Evolutionary conservation across 2,888 invertebrate species (phyloP).

Genomic region (Hemicrepidius hirtus): DNA sequence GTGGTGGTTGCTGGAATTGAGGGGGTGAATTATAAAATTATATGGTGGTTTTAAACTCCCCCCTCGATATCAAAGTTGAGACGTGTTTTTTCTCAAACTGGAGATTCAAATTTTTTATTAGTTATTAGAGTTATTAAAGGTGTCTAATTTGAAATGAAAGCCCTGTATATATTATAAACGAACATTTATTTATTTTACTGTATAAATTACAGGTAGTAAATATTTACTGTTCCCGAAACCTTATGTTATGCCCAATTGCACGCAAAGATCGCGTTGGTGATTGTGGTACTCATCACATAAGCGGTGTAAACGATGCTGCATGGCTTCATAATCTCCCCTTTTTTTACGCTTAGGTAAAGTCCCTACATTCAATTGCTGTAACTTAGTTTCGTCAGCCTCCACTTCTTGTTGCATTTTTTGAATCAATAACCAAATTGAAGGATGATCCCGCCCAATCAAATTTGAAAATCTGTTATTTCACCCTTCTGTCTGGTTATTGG

Average conservation of each 20-base stretch:
- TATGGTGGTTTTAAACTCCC: too few relatives aligned
- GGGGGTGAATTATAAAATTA: too few relatives aligned
- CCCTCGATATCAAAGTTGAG: too few relatives aligned
- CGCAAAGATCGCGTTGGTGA: background rate
- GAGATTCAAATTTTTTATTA: too few relatives aligned
- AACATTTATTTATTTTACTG: too few relatives aligned
- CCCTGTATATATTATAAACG: too few relatives aligned
- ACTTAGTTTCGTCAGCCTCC: slow-evolving; percentile 7
- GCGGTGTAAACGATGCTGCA: background rate
- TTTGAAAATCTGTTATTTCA: background rate
- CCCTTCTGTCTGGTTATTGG: slow-evolving; percentile 1
- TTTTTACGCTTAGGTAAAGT: background rate
- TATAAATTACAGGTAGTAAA: too few relatives aligned
- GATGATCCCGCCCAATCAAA: background rate
- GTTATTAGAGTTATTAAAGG: too few relatives aligned
- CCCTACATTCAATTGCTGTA: background rate
- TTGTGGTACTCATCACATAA: background rate
- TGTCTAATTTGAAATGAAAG: too few relatives aligned
- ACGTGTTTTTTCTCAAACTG: too few relatives aligned
- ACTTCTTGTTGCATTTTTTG: slow-evolving; percentile 16
- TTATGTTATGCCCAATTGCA: background rate
- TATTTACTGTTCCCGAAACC: background rate
- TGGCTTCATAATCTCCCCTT: background rate
- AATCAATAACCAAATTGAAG: background rate
- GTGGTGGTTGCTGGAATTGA: too few relatives aligned